Base-by-base conservation (phyloP, 64 coral and sea anemone genomes). In the Platygyra sinensis region DNA sequence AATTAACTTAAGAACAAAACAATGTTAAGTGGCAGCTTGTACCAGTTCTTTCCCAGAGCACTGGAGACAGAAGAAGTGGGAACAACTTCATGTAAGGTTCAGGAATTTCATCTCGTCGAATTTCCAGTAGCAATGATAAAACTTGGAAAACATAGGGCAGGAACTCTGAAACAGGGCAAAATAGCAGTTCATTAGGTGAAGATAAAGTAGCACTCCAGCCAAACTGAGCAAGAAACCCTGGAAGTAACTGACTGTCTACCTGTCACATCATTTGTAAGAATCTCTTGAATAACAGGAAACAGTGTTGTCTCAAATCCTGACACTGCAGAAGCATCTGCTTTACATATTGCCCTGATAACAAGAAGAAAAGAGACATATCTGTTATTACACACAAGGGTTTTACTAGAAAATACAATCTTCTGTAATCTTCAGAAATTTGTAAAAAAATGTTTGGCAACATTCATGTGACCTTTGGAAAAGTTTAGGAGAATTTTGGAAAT, bases 71-170 rank as follows among this genome's bases (percentile, higher is more conserved):
- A 33, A 98, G 78, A 8, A 95, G 90, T 2, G 94, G 90, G 78
- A 95, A 95, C 46, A 98, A 46, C 39, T 65, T 86, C 82, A 98
- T 89, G 77, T 98, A 95, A 14, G 94, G 75, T 38, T 87, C 83
- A 14, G 96, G 94, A 39, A 98, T 90, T 46, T 46, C 42, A 73
- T 98, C 94, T 72, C 90, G 74, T 69, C 96, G 82, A 71, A 95
- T 95, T 77, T 98, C 96, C 83, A 98, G 59, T 25, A 98, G 78
- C 30, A 98, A 31, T 2, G 96, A 98, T 25, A 98, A 89, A 3
- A 98, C 94, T 98, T 98, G 96, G 79, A 98, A 98, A 33, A 98
- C 94, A 82, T 98, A 98, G 25, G 96, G 96, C 55, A 98, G 57
- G 38, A 98, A 98, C 67, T 98, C 96, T 98, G 81, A 2, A 90